A percentile compares a stretch with the other conserved stretches of the same genome.
These are phyloP conservation scores for Octomys mimax DNA, from an alignment of 2,797 vertebrate genomes.

Conservation along the genomic window DNA sequence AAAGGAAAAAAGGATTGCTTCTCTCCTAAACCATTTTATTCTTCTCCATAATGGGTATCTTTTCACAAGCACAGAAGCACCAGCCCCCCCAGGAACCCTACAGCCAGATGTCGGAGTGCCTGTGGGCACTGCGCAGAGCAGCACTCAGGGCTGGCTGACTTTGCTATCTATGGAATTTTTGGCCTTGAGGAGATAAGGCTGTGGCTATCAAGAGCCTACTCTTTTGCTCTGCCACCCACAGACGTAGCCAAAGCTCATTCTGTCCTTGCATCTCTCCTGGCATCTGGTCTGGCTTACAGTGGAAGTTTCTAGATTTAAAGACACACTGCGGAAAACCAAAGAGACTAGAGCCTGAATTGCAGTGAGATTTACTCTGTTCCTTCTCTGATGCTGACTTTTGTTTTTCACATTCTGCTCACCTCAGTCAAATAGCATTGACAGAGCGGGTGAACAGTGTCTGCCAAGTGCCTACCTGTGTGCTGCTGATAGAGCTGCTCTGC, in stretches of 20 bases:
- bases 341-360: background rate
- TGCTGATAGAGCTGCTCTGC: background rate
- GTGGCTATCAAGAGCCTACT: background rate
- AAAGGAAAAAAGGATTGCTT: slow-evolving; percentile 80
- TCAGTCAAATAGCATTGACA: background rate
- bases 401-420: background rate
- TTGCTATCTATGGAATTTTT: background rate
- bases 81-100: background rate
- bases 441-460: background rate
- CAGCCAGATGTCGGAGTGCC: rapidly evolving
- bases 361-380: background rate
- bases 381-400: background rate
- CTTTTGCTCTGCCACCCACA: background rate
- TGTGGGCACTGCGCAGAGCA: rapidly evolving
- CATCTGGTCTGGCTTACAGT: background rate
- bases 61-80: background rate
- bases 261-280: background rate
- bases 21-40: slow-evolving; percentile 77
- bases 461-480: background rate
- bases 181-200: background rate
- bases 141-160: rapidly evolving
- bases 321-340: background rate
- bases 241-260: background rate
- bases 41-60: slow-evolving; percentile 51
- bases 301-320: slow-evolving; percentile 28